These are phyloP conservation scores for Rotaria macrura DNA, from an alignment of 2,888 invertebrate genomes.

Conservation along the genomic window DNA sequence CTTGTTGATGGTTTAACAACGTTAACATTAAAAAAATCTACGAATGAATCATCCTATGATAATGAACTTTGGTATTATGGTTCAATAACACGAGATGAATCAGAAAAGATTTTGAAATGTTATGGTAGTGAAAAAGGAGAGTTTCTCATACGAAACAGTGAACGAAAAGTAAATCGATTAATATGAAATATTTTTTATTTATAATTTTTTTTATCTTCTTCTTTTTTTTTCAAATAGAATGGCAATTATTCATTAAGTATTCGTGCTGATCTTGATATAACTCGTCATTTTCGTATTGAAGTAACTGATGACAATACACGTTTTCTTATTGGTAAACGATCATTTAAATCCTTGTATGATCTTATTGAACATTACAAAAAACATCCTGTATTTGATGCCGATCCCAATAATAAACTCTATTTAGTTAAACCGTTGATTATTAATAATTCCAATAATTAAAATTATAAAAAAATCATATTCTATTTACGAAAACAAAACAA, in stretches of 20 bases:
- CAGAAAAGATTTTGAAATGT: conserved; percentile 84
- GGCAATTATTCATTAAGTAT: background rate
- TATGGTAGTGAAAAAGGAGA: conserved; percentile 85
- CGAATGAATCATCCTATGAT: background rate
- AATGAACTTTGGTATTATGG: conserved; percentile 83
- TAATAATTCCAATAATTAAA: background rate
- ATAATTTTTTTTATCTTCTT: background rate
- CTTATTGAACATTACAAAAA: conserved; percentile 95
- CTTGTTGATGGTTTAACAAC: background rate
- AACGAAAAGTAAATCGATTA: conserved; percentile 71
- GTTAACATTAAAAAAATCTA: background rate
- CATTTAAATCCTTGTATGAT: conserved; percentile 86
- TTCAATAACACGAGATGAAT: conserved; percentile 82
- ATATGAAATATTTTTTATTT: background rate
- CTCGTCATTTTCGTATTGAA: conserved; percentile 97
- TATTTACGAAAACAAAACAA: background rate
- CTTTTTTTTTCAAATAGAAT: background rate
- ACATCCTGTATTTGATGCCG: conserved; percentile 90
- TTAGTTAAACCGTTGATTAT: conserved; percentile 70
- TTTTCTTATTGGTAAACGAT: conserved; percentile 90
- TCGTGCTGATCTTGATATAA: conserved; percentile 79
- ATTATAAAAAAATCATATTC: background rate
- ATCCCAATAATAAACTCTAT: conserved; percentile 73
- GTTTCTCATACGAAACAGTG: conserved; percentile 93
- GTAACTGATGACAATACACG: conserved; percentile 61